Conservation (phyloP, 2,888 invertebrate genomes). For the Neelides folsomi region DNA sequence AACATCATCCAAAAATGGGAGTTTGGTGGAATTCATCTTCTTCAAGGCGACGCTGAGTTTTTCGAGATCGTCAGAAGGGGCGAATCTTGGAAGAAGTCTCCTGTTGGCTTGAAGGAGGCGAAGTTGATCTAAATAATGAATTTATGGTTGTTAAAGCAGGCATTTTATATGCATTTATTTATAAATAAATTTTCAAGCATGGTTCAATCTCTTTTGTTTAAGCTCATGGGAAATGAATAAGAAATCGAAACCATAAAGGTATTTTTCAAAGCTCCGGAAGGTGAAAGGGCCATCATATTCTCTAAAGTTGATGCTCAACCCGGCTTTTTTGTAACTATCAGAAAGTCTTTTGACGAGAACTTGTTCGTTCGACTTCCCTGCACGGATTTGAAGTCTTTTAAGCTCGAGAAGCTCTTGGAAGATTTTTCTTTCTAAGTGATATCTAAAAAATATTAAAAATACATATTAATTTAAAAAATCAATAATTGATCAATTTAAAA, state of each 20-base stretch:
- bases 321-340: conserved; percentile 66
- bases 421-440: conserved; percentile 78
- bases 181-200: no score
- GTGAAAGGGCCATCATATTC: conserved; percentile 41
- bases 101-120: conserved; percentile 46
- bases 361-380: conserved; percentile 74
- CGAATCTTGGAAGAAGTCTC: conserved; percentile 36
- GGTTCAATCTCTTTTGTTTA: no score
- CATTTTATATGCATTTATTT: no score
- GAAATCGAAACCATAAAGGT: conserved; percentile 53
- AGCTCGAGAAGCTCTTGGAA: conserved; percentile 85
- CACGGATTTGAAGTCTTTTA: conserved; percentile 80
- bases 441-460: conserved; percentile 41
- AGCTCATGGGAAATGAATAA: no score
- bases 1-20: conserved; percentile 35
- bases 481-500: no score
- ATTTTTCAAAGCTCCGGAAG: conserved; percentile 59
- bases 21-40: conserved; percentile 28
- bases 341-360: conserved; percentile 75
- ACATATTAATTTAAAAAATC: no score
- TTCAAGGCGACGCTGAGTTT: conserved; percentile 36
- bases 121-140: conserved; percentile 46
- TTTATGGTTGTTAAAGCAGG: no score
- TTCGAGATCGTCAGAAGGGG: conserved; percentile 37
- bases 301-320: conserved; percentile 51